Evolutionary conservation across 2,797 vertebrate genomes (phyloP).

Genomic region (Euthynnus affinis): DNA sequence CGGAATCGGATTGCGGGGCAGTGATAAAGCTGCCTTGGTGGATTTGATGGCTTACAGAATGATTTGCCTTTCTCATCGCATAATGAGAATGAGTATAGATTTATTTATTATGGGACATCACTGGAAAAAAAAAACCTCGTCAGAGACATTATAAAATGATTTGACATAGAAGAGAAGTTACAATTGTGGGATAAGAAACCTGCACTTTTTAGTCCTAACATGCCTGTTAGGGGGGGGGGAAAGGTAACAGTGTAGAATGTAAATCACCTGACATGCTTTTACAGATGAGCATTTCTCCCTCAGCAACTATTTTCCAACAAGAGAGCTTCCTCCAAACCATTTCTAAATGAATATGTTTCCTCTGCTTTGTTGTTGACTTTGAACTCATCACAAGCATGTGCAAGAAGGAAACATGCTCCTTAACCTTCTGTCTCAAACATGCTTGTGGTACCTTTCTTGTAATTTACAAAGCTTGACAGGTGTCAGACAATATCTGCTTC

Average conservation of each 20-base stretch:
- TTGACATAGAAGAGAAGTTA: not conserved
- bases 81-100: constrained; percentile 19
- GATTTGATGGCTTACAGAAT: constrained; percentile 1
- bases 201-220: not conserved
- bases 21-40: constrained; percentile 20
- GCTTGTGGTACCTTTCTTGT: constrained; percentile 14
- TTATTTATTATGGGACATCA: constrained; percentile 17
- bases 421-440: not conserved
- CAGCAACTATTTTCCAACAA: not conserved
- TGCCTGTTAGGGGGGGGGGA: not conserved
- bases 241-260: not conserved
- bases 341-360: not conserved
- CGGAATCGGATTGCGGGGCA: constrained; percentile 56
- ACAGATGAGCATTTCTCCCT: not conserved
- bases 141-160: not conserved
- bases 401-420: not conserved
- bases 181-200: not conserved
- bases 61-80: constrained; percentile 3
- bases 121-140: constrained; percentile 24
- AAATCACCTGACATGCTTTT: no score
- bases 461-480: constrained; percentile 27
- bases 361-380: not conserved
- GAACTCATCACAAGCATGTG: not conserved
- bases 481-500: constrained; percentile 19
- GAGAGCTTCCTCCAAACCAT: not conserved